Evolutionary conservation across 2,888 invertebrate species (phyloP), one percentile per base, ranked within the genome.

Genomic region (Drosophila borborema): DNA sequence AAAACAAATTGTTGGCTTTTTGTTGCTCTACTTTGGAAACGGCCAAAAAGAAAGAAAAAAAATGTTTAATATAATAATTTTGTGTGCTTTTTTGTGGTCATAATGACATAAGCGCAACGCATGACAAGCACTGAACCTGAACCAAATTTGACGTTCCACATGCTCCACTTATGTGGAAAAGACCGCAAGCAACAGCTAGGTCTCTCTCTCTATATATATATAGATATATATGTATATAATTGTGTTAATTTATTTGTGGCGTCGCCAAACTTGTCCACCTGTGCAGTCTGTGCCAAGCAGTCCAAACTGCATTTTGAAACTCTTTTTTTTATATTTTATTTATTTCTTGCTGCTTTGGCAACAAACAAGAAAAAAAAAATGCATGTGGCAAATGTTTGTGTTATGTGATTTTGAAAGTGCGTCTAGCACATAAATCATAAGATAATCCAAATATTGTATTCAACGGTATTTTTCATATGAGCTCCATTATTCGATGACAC

Each of bases 21-120:
- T 62, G 64, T 66, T 73, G 72, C 72, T 83, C 83, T 58, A 88
- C 72, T 86, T 83, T 77, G 62, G 64, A 77, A 79, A 62, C 56
- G 46, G 45, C 55, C 76, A 38, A 40, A 67, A 86, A 87, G n/a
- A 34, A 38, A 66, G 79, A 87, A 31, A 38, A 40, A 40, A 54
- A 18, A 6, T 7, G 36, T 86, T 88, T 80, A 85, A 85, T 84
- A 89, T 81, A 89, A 89, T 81, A 86, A 88, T 86, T 74, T 69
- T 62, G 40, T 72, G 40, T 51, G 54, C 20, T 58, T 56, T 64
- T 53, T 61, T 66, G 69, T 80, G 45, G 38, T 49, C 58, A 55
- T 75, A 89, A 87, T 89, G 86, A 86, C 88, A 86, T 86, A 89
- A 86, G 88, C 86, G 65, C 77, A 67, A 77, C 80, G 76, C 77